phyloP scores from a whole-genome alignment of 1,140 invertebrate species.

The Ostrea edulis region DNA sequence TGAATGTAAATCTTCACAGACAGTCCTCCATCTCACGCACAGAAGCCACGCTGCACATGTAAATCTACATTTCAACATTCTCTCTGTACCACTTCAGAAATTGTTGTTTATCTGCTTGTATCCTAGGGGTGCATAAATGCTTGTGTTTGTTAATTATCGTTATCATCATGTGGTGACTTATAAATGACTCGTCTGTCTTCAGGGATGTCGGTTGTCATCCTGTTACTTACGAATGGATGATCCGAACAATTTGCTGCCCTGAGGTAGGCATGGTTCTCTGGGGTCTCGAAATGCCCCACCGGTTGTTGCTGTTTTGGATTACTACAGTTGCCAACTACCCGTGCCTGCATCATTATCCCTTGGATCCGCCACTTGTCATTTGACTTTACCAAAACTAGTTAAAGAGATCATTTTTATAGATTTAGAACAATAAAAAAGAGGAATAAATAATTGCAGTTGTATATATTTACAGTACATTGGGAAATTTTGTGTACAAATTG shows the following conservation, averaged over 20 bases:
- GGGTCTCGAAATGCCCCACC: constrained; percentile 5
- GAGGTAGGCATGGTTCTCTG: neutral
- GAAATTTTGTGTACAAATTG: neutral
- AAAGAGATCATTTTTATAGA: too few species aligned
- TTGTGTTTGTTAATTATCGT: neutral
- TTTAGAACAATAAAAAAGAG: too few species aligned
- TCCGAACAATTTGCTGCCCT: constrained; percentile 1
- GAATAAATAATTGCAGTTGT: neutral
- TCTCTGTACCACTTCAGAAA: neutral
- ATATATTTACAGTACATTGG: neutral
- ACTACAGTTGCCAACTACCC: neutral
- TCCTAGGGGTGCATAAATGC: neutral
- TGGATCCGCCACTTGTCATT: neutral
- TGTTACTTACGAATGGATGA: neutral
- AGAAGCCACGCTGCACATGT: too few species aligned
- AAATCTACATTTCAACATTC: too few species aligned
- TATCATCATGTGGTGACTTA: neutral
- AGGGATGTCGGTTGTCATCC: neutral
- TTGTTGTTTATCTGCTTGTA: neutral
- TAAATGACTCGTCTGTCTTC: neutral
- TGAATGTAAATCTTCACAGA: too few species aligned
- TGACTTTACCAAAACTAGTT: neutral
- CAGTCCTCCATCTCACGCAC: too few species aligned
- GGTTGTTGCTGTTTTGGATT: constrained; percentile 9
- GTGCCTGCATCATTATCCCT: constrained; percentile 26